phyloP scores from a whole-genome alignment of 2,797 vertebrate species.

The Parauchenoglanis punctatus region DNA sequence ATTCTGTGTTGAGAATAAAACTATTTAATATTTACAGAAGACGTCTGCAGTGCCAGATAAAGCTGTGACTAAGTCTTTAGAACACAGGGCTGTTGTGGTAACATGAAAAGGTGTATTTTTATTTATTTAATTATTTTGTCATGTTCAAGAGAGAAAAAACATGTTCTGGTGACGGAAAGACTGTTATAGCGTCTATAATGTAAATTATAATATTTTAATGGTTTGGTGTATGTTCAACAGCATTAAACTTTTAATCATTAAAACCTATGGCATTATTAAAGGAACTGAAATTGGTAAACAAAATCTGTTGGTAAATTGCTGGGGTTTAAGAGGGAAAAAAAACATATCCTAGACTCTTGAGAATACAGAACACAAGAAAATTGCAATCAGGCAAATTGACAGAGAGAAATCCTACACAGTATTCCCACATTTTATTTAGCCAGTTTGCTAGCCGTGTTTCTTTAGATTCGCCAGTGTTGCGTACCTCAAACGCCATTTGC shows the following conservation, averaged over 20 bases:
- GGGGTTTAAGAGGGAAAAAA: neutral
- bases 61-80: neutral
- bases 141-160: neutral
- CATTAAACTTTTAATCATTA: neutral
- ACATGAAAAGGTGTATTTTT: neutral
- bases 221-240: neutral
- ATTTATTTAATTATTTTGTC: neutral
- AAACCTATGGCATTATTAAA: neutral
- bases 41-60: neutral
- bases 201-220: neutral
- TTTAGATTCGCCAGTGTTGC: neutral
- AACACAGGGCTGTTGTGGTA: too few species aligned
- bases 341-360: neutral
- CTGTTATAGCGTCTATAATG: neutral
- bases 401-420: neutral
- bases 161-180: neutral
- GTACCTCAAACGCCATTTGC: neutral
- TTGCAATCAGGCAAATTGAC: neutral
- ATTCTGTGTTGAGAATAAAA: neutral
- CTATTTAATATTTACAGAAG: neutral
- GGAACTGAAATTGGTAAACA: neutral
- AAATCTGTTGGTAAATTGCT: neutral
- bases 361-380: neutral
- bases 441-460: neutral
- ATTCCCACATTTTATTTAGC: neutral